Evolutionary conservation across 37 sponge, comb jelly and placozoan genomes (phyloP), one percentile per base, ranked within the genome.

Genomic region (Cladorhizidae sp.): DNA sequence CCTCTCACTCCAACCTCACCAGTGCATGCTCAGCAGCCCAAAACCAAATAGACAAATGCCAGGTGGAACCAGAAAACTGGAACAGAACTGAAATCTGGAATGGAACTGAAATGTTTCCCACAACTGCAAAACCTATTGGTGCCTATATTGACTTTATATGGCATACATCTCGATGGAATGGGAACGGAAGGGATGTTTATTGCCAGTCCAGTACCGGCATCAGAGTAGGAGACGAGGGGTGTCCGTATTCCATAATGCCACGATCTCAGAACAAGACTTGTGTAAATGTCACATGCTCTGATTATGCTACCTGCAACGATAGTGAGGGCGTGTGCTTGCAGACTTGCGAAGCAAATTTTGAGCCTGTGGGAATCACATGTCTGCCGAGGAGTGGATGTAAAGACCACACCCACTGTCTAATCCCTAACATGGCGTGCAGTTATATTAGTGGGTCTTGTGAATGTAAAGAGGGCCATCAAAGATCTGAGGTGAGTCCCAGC

Each of bases 301-400:
- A 3, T 22, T 22, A 76, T 61, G 41, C 77, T 43, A 41, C 40
- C 1, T 76, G 77, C 39, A 5, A 54, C 49, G 36, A 26, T 1
- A 28, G 9, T 20, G 25, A 9, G 40, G 80, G 71, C 1, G 23
- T 36, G 28, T 80, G 80, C 20, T 20, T 15, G 22, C 5, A 12
- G 12, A 1, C 31, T 6, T 45, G 78, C 42, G 64, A 38, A 0
- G 31, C 28, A 22, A n/a, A 45, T 0, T 54, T 69, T 43, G 83
- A 82, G 38, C n/a, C 22, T 40, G 64, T 64, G 9, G 73, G 62
- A 22, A 37, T 21, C 21, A 25, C 63, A 18, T 82, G 83, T 45
- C 65, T 82, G 14, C 83, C 83, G 1, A 49, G 14, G 23, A 26
- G 45, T 32, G 83, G 74, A 1, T 82, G 83, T 45, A 11, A 5